Evolutionary conservation across 1,140 invertebrate species (phyloP).

Genomic region (Phocides pigmalion): DNA sequence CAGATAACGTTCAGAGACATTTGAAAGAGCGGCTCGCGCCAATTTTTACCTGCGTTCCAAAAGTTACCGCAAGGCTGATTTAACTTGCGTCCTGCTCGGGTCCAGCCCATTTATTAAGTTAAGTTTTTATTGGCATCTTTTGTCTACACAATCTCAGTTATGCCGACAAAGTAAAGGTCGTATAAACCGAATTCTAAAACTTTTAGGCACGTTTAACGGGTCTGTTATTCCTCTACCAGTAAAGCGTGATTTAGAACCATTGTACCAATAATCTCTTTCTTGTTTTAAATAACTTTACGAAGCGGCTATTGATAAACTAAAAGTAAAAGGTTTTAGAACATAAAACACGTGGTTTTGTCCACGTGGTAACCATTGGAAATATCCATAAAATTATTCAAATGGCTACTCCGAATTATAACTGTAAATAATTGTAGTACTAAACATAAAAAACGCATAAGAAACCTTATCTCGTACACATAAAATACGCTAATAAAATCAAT

Average conservation of each 20-base stretch:
- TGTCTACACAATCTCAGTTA: constrained; percentile 30
- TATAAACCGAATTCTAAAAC: constrained; percentile 20
- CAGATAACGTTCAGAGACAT: constrained; percentile 42
- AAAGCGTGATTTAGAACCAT: constrained; percentile 2
- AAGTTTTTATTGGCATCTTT: constrained; percentile 39
- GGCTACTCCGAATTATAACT: neutral
- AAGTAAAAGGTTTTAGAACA: constrained; percentile 17
- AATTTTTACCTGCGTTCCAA: constrained; percentile 57
- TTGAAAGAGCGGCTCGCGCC: constrained; percentile 49
- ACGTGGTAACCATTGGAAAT: constrained; percentile 11
- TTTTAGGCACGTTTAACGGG: constrained; percentile 16
- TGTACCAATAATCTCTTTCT: constrained; percentile 12
- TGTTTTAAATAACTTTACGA: no score
- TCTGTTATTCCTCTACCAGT: constrained; percentile 8
- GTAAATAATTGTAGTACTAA: constrained; percentile 15
- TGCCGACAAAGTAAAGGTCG: constrained; percentile 51
- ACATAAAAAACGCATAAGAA: neutral
- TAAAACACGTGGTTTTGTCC: constrained; percentile 19
- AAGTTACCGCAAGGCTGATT: constrained; percentile 49
- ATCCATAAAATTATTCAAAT: constrained; percentile 28
- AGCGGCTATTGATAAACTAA: no score
- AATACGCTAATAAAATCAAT: constrained; percentile 26
- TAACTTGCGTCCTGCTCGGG: constrained; percentile 51
- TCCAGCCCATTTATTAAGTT: constrained; percentile 58
- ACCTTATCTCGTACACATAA: constrained; percentile 11